These are phyloP conservation scores for Takifugu bimaculatus DNA, from an alignment of 2,113 vertebrate genomes.

Conservation along the genomic window DNA sequence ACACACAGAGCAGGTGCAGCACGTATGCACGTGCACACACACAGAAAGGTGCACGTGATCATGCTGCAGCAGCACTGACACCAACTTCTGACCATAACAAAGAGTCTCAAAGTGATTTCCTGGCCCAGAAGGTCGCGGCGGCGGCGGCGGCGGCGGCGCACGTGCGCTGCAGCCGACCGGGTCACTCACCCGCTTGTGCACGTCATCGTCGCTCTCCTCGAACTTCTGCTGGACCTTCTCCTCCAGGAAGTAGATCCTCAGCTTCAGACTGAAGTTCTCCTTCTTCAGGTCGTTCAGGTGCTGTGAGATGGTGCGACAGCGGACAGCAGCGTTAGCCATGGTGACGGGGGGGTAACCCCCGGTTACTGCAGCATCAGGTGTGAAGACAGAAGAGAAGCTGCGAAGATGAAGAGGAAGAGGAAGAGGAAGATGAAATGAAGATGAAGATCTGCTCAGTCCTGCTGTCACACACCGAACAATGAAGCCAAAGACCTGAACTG, in stretches of 20 bases:
- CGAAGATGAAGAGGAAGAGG: neutral
- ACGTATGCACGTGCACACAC: neutral
- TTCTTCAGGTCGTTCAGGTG: conserved; percentile 98
- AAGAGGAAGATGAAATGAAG: neutral
- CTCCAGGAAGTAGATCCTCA: conserved; percentile 97
- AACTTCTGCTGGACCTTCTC: conserved; percentile 92
- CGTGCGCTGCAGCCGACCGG: conserved; percentile 3
- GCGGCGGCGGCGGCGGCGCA: no score
- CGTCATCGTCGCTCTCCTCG: conserved; percentile 81
- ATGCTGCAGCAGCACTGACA: no score
- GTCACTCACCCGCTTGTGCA: conserved; percentile 85
- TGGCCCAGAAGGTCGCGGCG: no score
- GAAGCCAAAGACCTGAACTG: neutral
- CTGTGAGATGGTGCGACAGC: conserved; percentile 94
- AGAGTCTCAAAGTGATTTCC: no score
- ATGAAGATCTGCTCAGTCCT: neutral
- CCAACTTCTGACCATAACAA: no score
- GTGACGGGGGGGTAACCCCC: conserved; percentile 66
- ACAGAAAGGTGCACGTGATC: neutral
- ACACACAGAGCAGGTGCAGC: conserved; percentile 18
- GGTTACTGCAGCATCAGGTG: conserved; percentile 57
- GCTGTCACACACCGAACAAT: conserved; percentile 9
- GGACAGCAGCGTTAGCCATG: conserved; percentile 82
- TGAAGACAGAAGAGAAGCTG: neutral
- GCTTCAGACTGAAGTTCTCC: conserved; percentile 98